These are phyloP conservation scores for Hephaestus fuliginosus DNA, from an alignment of 2,797 vertebrate species.

Conservation along the genomic window DNA sequence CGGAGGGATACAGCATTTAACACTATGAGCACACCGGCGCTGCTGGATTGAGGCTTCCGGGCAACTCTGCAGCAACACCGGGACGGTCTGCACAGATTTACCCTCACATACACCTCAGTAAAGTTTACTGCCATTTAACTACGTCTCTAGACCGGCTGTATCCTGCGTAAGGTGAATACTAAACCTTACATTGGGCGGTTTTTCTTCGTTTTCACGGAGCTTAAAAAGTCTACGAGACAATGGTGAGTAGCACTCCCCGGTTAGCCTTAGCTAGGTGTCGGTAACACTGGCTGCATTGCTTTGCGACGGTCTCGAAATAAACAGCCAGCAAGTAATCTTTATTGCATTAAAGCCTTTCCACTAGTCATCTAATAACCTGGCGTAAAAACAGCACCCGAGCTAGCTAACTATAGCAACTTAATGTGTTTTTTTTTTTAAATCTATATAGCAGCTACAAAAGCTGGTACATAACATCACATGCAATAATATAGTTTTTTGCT, in stretches of 20 bases:
- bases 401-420: fast-evolving
- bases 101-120: background rate
- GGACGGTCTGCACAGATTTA: conserved; percentile 19
- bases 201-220: conserved; percentile 45
- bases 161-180: background rate
- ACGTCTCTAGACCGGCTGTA: background rate
- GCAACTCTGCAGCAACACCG: conserved; percentile 50
- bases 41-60: conserved; percentile 62
- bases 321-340: background rate
- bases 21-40: conserved; percentile 24
- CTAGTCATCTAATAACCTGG: fast-evolving
- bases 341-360: background rate
- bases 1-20: conserved; percentile 71
- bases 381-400: background rate
- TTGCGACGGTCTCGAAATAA: background rate
- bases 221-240: conserved; percentile 62
- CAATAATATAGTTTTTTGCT: background rate
- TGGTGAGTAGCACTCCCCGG: conserved; percentile 66
- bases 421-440: background rate
- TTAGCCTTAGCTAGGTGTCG: conserved; percentile 20
- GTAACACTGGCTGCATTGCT: background rate
- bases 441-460: no score
- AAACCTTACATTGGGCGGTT: background rate
- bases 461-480: background rate
- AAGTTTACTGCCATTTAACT: background rate